Evolutionary conservation across 2,888 invertebrate species (phyloP), one percentile per base, ranked within the genome.

Genomic region (Xanthorhoe spadicearia): DNA sequence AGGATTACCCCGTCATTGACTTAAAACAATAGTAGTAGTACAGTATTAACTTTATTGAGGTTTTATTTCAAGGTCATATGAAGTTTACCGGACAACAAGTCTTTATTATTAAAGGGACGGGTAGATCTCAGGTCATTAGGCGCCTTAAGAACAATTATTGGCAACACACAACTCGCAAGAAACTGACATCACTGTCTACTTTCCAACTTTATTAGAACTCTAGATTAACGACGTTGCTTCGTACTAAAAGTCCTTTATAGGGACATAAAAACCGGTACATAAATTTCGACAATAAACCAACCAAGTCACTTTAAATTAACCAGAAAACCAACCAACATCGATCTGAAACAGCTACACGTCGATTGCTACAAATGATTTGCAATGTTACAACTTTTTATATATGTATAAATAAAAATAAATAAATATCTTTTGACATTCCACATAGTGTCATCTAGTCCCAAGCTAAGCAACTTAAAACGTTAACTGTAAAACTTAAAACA

Each of bases 271-370:
- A 85, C 77, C 71, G 83, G 80, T 78, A 83, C 86, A 89, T 90
- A 90, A 92, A 90, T 82, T 83, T 83, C 50, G 75, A 82, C 84
- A 84, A 87, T 85, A 89, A 90, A 86, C 78, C 82, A 73, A 77
- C 78, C 76, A 80, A 82, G 81, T 80, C 79, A 82, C 82, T 88
- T 90, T 87, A 90, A 90, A 91, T 91, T 90, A 89, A 90, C 88
- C 87, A 88, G 87, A 87, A 87, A 71, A 83, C 79, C 79, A 82
- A 79, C 75, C 15, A 69, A 50, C 52, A 53, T 57, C 52, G 69
- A 18, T 52, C 63, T 66, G 70, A 72, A 74, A 67, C 64, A 13
- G 43, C 38, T 43, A 43, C 10, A 9, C 13, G 13, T 13, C 9
- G 38, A 43, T 43, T 10, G 38, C 3, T 43, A 43, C 9, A 43